Percentiles rank a stretch among this genome's conserved stretches.
These are phyloP conservation scores for Platycheirus rosarum DNA, from an alignment of 2,888 invertebrate species.

Conservation along the genomic window DNA sequence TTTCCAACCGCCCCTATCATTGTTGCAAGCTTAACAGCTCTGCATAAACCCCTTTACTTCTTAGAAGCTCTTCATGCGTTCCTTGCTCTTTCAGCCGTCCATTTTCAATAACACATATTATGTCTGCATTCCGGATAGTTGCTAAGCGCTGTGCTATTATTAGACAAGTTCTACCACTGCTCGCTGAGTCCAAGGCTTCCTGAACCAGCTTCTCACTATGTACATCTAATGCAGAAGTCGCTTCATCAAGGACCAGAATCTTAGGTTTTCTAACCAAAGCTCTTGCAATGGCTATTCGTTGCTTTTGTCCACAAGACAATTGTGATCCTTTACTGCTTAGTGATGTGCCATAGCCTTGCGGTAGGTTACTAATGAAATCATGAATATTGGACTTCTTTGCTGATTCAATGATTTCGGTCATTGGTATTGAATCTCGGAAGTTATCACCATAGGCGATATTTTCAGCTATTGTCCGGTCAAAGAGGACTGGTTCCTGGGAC, in stretches of 20 bases:
- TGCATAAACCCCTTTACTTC: constrained; percentile 86
- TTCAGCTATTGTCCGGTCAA: constrained; percentile 91
- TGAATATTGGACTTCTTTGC: constrained; percentile 92
- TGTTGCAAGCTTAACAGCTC: constrained; percentile 86
- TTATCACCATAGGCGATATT: constrained; percentile 96
- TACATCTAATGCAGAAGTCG: constrained; percentile 90
- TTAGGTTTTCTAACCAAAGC: constrained; percentile 89
- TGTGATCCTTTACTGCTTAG: constrained; percentile 90
- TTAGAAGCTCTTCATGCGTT: constrained; percentile 89
- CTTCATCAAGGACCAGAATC: constrained; percentile 89
- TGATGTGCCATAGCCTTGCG: constrained; percentile 89
- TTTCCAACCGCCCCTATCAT: background rate
- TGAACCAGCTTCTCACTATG: constrained; percentile 92
- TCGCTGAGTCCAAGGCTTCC: constrained; percentile 91
- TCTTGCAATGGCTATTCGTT: constrained; percentile 91
- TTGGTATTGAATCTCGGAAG: constrained; percentile 84
- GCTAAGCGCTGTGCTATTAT: constrained; percentile 94
- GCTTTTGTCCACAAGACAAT: constrained; percentile 93
- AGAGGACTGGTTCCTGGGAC: constrained; percentile 93
- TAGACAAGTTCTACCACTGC: constrained; percentile 91
- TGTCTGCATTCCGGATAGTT: constrained; percentile 92
- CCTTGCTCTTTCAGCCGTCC: constrained; percentile 91
- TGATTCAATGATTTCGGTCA: constrained; percentile 89
- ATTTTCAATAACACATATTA: constrained; percentile 91
- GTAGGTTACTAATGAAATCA: constrained; percentile 88